Evolutionary conservation across 2,888 invertebrate genomes (phyloP).

Genomic region (Campaea margaritaria): DNA sequence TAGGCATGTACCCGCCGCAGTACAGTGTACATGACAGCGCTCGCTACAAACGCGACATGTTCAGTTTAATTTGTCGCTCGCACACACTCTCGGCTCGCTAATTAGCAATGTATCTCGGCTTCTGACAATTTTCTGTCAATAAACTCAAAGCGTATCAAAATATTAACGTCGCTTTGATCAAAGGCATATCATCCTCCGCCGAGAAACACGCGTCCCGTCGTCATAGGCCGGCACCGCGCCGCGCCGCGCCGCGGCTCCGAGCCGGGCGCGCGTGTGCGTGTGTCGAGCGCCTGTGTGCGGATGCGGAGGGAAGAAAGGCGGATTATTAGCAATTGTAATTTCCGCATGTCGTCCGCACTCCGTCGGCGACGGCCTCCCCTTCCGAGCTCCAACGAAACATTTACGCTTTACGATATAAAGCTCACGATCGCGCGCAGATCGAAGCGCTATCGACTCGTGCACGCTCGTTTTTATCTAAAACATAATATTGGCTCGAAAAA

Average conservation of each 20-base stretch:
- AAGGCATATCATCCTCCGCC: constrained; percentile 13
- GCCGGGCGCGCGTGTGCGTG: constrained; percentile 15
- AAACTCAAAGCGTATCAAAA: constrained; percentile 14
- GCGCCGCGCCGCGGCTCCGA: not conserved
- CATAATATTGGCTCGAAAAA: constrained; percentile 1
- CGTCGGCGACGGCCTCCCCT: constrained; percentile 3
- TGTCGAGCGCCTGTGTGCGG: constrained; percentile 18
- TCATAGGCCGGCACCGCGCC: not conserved
- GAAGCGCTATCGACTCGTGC: not conserved
- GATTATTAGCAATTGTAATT: constrained; percentile 40
- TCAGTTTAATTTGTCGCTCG: constrained; percentile 3
- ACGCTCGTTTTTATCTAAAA: constrained; percentile 2
- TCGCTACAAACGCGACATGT: not conserved
- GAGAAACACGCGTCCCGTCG: constrained; percentile 11
- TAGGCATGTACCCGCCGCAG: too few species aligned
- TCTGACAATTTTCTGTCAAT: constrained; percentile 18
- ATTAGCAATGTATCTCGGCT: constrained; percentile 17
- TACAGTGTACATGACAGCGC: too few species aligned
- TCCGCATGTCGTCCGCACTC: constrained; percentile 36
- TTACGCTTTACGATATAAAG: constrained; percentile 9
- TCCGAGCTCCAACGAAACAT: constrained; percentile 7
- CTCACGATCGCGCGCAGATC: constrained; percentile 11
- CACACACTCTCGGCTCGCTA: constrained; percentile 1
- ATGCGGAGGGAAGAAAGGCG: constrained; percentile 22
- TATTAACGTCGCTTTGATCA: constrained; percentile 20